A percentile compares a stretch with the other conserved stretches of the same genome.
Evolutionary conservation across 2,888 invertebrate genomes (phyloP).

Genomic region (Tortricodes alternella): DNA sequence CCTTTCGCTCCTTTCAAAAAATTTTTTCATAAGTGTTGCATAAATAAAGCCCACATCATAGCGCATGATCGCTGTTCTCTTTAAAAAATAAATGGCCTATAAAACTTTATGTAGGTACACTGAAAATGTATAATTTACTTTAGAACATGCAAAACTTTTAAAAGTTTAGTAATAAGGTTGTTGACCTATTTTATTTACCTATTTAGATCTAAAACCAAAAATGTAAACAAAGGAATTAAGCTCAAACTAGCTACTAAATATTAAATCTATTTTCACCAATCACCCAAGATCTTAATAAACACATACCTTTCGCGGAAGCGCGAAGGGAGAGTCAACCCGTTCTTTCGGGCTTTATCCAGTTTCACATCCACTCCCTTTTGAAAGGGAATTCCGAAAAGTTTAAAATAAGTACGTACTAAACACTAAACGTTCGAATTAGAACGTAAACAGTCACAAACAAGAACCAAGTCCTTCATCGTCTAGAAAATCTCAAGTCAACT

Average conservation of each 20-base stretch:
- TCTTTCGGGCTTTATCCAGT: slow-evolving; percentile 61
- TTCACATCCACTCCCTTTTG: slow-evolving; percentile 59
- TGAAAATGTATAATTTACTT: too few relatives aligned
- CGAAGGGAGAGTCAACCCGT: slow-evolving; percentile 61
- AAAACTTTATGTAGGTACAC: too few relatives aligned
- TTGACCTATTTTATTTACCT: slow-evolving; percentile 2
- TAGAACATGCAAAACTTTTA: too few relatives aligned
- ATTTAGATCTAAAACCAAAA: not conserved
- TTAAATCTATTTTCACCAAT: slow-evolving; percentile 34
- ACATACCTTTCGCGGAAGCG: slow-evolving; percentile 65
- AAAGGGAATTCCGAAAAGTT: slow-evolving; percentile 33
- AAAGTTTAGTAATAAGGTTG: too few relatives aligned
- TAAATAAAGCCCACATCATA: not conserved
- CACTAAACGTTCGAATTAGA: slow-evolving; percentile 24
- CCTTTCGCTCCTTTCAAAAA: not conserved
- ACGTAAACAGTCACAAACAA: slow-evolving; percentile 26
- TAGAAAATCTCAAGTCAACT: slow-evolving; percentile 28
- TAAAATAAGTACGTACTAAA: too few relatives aligned
- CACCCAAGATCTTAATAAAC: slow-evolving; percentile 30
- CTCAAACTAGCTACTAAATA: not conserved
- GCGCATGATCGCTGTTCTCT: too few relatives aligned
- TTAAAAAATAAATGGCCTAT: too few relatives aligned
- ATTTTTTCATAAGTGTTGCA: not conserved
- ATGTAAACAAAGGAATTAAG: not conserved
- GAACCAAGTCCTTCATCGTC: slow-evolving; percentile 33